A percentile compares a stretch with the other conserved stretches of the same genome.
phyloP scores from a whole-genome alignment of 2,797 vertebrate genomes.

The Pipistrellus pipistrellus region DNA sequence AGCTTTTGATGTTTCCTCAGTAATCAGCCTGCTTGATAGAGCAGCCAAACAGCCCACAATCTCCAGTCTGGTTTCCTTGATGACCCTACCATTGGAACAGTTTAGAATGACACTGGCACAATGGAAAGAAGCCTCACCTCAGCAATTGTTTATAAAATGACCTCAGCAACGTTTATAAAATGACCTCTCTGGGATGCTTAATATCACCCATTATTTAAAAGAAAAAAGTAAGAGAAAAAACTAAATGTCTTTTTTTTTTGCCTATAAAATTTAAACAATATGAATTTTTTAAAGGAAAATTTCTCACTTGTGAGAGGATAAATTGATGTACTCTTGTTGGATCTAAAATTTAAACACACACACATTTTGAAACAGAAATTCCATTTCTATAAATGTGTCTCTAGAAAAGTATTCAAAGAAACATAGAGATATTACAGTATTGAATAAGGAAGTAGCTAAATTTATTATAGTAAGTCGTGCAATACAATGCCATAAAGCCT shows the following conservation, averaged over 20 bases:
- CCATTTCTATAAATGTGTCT: conserved; percentile 40
- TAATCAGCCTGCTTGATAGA: neutral
- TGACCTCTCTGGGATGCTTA: neutral
- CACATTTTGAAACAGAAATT: conserved; percentile 40
- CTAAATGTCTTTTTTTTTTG: neutral
- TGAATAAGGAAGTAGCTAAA: conserved; percentile 53
- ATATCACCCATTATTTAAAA: neutral
- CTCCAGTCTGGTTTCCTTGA: neutral
- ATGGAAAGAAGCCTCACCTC: neutral
- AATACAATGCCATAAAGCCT: neutral
- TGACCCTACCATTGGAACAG: neutral
- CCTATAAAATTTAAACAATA: conserved; percentile 23
- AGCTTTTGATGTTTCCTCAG: neutral
- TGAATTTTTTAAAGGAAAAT: neutral
- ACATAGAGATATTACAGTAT: conserved; percentile 30
- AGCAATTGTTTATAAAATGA: conserved; percentile 12
- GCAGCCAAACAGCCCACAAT: neutral
- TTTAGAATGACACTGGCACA: neutral
- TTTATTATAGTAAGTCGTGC: conserved; percentile 39
- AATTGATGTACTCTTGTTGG: neutral
- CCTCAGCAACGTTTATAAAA: conserved; percentile 29
- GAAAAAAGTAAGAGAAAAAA: conserved; percentile 49
- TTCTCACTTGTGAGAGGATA: conserved; percentile 45
- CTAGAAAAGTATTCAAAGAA: conserved; percentile 10
- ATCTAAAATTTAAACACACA: conserved; percentile 66